Evolutionary conservation across 2,113 vertebrate species (phyloP), one percentile per base, ranked within the genome.

Genomic region (Addax nasomaculatus): DNA sequence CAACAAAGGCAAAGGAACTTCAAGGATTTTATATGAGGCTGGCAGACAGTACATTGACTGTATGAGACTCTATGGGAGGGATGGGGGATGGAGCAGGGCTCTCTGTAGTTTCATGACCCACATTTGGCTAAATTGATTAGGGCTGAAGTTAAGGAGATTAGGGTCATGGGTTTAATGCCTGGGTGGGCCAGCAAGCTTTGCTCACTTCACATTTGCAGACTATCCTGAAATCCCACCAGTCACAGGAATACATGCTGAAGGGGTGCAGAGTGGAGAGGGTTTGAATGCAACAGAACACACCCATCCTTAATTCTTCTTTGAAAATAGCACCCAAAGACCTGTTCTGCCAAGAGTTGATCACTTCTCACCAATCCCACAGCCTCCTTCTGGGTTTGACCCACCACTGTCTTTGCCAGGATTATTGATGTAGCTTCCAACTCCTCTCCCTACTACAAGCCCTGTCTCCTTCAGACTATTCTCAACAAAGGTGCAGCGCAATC

Each of bases 101-200:
- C 16, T 85, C 49, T 92, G 10, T 9, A 87, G 78, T 49, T 89
- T 45, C 49, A 73, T 87, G 43, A 57, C 17, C 57, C 39, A 16
- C 47, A 76, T 58, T 94, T 89, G 94, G 27, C n/a, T 96, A 81
- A 86, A 85, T 12, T 95, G 81, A 92, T 93, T 85, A 88, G 64
- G 53, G 30, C 25, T 67, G n/a, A 62, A 96, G 39, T 58, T 92
- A 78, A 89, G 53, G 51, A 98, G 43, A 81, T 73, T 17, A 83
- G 81, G 70, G 62, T 89, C 67, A 49, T 36, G 29, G 39, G 78
- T 88, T 89, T 78, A 85, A 30, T 27, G 36, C 29, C 49, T 91
- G 33, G 43, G 39, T 87, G 83, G 62, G 43, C 17, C 90, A 89
- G 55, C 13, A 58, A n/a, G 36, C 23, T 90, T 55, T 80, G 27